Conservation (phyloP, 1,140 invertebrate species). For the Eueides isabella region DNA sequence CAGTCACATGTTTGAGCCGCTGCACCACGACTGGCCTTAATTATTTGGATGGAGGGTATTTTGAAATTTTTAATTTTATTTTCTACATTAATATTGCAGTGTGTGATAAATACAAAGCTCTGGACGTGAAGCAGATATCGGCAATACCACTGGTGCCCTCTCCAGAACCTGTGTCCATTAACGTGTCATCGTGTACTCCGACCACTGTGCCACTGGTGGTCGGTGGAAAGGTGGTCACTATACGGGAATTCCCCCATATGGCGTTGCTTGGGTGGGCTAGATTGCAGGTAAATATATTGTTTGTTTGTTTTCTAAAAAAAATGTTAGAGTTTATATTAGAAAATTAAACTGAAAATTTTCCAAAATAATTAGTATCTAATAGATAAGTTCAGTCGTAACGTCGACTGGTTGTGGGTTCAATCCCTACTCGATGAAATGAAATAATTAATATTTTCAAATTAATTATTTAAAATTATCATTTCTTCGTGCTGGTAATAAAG, state of each 20-base stretch:
- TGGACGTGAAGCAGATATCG: conserved; percentile 52
- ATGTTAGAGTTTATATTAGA: not conserved
- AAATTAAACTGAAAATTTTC: not conserved
- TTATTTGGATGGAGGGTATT: no score
- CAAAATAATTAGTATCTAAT: no score
- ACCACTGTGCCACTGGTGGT: conserved; percentile 59
- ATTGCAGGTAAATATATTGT: conserved; percentile 43
- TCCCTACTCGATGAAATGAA: no score
- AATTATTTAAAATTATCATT: no score
- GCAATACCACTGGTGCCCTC: conserved; percentile 63
- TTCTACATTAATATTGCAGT: conserved; percentile 59
- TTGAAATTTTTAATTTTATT: no score
- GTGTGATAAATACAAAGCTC: conserved; percentile 63
- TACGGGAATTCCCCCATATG: conserved; percentile 68
- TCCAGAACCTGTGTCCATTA: conserved; percentile 51
- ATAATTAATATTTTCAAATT: no score
- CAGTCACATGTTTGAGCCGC: no score
- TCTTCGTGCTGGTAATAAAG: no score
- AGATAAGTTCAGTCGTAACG: no score
- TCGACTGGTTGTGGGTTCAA: no score
- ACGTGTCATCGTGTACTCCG: conserved; percentile 55
- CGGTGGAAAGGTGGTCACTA: conserved; percentile 60
- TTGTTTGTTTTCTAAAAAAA: not conserved
- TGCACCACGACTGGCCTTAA: no score
- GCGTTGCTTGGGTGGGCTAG: conserved; percentile 61